These are phyloP conservation scores for Notothenia rossii DNA, from an alignment of 2,113 vertebrate species.

Conservation along the genomic window DNA sequence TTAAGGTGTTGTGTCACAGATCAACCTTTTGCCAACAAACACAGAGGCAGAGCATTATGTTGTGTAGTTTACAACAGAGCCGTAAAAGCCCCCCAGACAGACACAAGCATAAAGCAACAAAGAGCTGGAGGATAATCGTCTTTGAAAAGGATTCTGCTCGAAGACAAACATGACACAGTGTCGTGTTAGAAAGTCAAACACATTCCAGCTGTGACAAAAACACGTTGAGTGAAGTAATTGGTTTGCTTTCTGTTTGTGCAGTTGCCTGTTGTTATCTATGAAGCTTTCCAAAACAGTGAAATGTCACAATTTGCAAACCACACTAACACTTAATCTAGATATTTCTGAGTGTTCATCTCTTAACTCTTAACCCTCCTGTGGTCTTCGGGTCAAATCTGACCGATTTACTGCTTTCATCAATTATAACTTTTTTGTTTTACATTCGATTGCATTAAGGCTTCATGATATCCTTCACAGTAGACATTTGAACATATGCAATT, in stretches of 20 bases:
- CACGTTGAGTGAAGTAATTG: neutral
- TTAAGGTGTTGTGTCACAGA: neutral
- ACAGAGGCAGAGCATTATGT: conserved; percentile 2
- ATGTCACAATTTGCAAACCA: too few relatives aligned
- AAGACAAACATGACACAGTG: conserved; percentile 30
- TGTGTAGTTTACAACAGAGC: conserved; percentile 10
- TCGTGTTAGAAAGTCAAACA: conserved; percentile 11
- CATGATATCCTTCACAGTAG: too few relatives aligned
- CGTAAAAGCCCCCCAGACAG: conserved; percentile 22
- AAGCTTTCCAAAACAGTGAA: too few relatives aligned
- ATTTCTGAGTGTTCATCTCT: too few relatives aligned
- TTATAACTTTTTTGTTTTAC: too few relatives aligned
- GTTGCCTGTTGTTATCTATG: neutral
- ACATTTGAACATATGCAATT: too few relatives aligned
- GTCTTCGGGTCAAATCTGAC: too few relatives aligned
- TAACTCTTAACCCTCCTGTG: too few relatives aligned
- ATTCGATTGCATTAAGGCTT: too few relatives aligned
- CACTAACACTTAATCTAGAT: too few relatives aligned
- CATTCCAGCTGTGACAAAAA: conserved; percentile 19
- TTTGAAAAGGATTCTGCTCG: conserved; percentile 11
- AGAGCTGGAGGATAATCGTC: conserved; percentile 22
- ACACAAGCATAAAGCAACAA: conserved; percentile 25
- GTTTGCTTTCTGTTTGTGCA: conserved; percentile 12
- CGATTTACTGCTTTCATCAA: neutral
- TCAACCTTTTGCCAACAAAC: neutral